These are phyloP conservation scores for Acrossocheilus wenchowensis DNA, from an alignment of 2,797 vertebrate species.

Conservation along the genomic window DNA sequence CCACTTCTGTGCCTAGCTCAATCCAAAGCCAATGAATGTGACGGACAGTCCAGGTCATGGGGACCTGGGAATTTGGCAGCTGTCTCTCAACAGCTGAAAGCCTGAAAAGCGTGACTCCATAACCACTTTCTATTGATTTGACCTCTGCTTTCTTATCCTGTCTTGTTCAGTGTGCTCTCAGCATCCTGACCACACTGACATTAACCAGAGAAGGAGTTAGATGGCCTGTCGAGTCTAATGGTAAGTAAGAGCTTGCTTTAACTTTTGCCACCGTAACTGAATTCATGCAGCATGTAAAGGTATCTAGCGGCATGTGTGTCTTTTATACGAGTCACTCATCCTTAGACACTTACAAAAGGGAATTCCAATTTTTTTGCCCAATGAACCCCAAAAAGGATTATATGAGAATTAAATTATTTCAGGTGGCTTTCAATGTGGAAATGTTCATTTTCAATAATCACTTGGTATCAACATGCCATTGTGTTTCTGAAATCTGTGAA, in stretches of 20 bases:
- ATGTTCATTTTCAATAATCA: not conserved
- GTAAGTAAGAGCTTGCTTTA: slow-evolving; percentile 7
- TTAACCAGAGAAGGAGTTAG: slow-evolving; percentile 27
- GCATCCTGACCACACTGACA: not conserved
- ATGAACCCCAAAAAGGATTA: not conserved
- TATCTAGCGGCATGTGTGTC: not conserved
- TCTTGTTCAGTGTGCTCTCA: not conserved
- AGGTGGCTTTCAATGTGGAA: too few species aligned
- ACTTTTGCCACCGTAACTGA: not conserved
- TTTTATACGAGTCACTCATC: not conserved
- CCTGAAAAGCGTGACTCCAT: slow-evolving; percentile 9
- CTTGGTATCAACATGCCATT: not conserved
- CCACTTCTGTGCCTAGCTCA: not conserved
- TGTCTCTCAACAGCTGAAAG: slow-evolving; percentile 25
- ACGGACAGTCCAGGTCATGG: not conserved
- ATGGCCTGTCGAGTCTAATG: not conserved
- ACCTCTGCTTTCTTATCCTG: slow-evolving; percentile 20
- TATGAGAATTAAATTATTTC: not conserved
- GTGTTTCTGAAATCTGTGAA: not conserved
- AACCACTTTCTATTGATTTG: slow-evolving; percentile 26
- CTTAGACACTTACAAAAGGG: not conserved
- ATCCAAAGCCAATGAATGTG: not conserved
- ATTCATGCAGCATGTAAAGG: not conserved
- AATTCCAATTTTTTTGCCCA: not conserved
- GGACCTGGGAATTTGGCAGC: not conserved